Evolutionary conservation across 2,888 invertebrate species (phyloP).

Genomic region (Spisula solida): DNA sequence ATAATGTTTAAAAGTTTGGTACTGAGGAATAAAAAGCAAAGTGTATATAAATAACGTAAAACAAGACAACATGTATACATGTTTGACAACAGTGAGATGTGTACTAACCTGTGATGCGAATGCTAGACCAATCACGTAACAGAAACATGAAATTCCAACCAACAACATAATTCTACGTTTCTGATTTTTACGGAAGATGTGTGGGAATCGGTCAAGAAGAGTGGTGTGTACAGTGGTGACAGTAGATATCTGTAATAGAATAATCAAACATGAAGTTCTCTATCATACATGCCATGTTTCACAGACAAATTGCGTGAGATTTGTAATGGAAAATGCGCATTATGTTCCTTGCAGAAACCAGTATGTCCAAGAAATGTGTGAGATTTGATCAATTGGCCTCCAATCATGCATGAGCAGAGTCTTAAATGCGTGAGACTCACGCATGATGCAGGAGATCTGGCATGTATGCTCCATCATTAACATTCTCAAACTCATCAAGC

Average conservation of each 20-base stretch:
- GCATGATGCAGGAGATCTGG: too few relatives aligned
- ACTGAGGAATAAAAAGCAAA: slow-evolving; percentile 1
- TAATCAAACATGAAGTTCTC: background rate
- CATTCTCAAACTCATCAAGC: too few relatives aligned
- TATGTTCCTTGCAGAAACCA: too few relatives aligned
- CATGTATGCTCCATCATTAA: too few relatives aligned
- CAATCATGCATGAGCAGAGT: too few relatives aligned
- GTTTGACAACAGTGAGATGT: background rate
- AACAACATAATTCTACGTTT: slow-evolving; percentile 85
- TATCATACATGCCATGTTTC: too few relatives aligned
- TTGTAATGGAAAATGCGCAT: too few relatives aligned
- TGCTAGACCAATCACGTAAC: slow-evolving; percentile 87
- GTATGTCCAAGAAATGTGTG: too few relatives aligned
- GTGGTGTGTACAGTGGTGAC: slow-evolving; percentile 89
- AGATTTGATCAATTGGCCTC: too few relatives aligned
- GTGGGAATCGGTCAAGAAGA: slow-evolving; percentile 88
- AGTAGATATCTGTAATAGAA: slow-evolving; percentile 87
- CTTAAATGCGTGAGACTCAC: too few relatives aligned
- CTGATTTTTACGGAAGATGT: slow-evolving; percentile 84
- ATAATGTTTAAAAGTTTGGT: background rate
- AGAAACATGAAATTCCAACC: slow-evolving; percentile 83
- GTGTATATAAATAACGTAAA: slow-evolving; percentile 10
- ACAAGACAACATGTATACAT: slow-evolving; percentile 37
- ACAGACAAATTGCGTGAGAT: too few relatives aligned
- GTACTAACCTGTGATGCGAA: slow-evolving; percentile 82